A percentile compares a stretch with the other conserved stretches of the same genome.
Conservation (phyloP, 30 jellyfish, hydroid and myxozoan species). For the Aurelia aurita complex sp. Pacific region DNA sequence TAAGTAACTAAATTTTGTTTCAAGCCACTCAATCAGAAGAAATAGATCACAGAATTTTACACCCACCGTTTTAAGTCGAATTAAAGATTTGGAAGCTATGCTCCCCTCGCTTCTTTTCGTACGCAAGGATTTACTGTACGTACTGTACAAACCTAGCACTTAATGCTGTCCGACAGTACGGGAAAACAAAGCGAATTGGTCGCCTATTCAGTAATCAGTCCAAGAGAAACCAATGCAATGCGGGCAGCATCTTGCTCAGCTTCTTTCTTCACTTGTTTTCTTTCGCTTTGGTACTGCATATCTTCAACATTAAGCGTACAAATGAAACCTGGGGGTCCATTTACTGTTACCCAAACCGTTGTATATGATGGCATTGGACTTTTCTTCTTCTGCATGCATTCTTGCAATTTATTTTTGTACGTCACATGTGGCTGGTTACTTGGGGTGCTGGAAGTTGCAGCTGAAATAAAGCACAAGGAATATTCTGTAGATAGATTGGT, state of each 20-base stretch:
- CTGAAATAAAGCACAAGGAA: neutral
- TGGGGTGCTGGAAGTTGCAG: neutral
- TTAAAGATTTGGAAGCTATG: no score
- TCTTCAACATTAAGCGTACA: conserved; percentile 40
- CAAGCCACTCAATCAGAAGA: no score
- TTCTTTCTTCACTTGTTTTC: conserved; percentile 30
- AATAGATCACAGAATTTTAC: no score
- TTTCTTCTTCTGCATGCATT: conserved; percentile 36
- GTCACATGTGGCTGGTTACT: conserved; percentile 9
- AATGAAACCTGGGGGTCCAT: conserved; percentile 6
- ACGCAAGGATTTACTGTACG: no score
- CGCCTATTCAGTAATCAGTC: conserved; percentile 7
- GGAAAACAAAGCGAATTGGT: no score
- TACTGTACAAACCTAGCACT: no score
- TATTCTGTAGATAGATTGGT: neutral
- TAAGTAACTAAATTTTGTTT: no score
- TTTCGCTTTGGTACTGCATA: conserved; percentile 3
- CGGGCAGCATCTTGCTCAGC: conserved; percentile 69
- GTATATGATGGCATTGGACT: conserved; percentile 22
- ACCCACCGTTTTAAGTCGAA: no score
- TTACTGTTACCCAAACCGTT: neutral
- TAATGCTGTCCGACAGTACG: no score
- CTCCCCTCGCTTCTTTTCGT: no score
- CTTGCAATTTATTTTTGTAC: conserved; percentile 52
- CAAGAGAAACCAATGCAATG: conserved; percentile 37